Evolutionary conservation across 2,113 vertebrate genomes (phyloP), one percentile per base, ranked within the genome.

Genomic region (Melanostigma gelatinosum): DNA sequence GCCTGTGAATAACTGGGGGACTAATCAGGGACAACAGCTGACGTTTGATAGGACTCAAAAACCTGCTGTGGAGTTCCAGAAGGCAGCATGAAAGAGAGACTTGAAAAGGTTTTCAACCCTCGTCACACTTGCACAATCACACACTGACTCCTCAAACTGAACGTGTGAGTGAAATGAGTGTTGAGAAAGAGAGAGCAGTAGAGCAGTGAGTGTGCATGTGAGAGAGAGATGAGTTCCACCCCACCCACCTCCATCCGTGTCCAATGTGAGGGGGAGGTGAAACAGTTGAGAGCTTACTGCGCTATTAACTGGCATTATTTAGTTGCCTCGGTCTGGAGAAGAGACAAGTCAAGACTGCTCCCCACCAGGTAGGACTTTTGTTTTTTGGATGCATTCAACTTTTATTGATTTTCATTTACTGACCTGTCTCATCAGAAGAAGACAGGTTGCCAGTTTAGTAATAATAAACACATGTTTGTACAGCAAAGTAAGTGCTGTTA

Each of bases 221-320:
- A 4, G 57, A 54, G 55, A 13, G 20, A 9, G 79, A 90, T 88
- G 88, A 92, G 72, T 87, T 91, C 77, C 77, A 87, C 89, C 90
- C 93, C 93, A 93, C 93, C 93, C 93, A 94, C 92, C 90, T 85
- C 69, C 78, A 87, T 86, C 84, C 70, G 75, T 87, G 89, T 92
- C 92, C 89, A 89, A 88, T 72, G 84, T 91, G 90, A 90, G 93
- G 88, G 91, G 91, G 93, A 89, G 92, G 92, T 91, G 89, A 92
- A 84, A 79, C 87, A 81, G 79, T 90, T 87, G 48, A 90, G 85
- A 42, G 83, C 89, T 86, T 80, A 80, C 85, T 88, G 84, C 79
- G 83, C 82, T 80, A 61, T 74, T 86, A 85, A 91, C 89, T 83
- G 82, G 73, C 80, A 77, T 88, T 63, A 84, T 88, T 91, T 80